Base-by-base conservation (phyloP, 2,113 vertebrate genomes). In the Psettodes erumei region DNA sequence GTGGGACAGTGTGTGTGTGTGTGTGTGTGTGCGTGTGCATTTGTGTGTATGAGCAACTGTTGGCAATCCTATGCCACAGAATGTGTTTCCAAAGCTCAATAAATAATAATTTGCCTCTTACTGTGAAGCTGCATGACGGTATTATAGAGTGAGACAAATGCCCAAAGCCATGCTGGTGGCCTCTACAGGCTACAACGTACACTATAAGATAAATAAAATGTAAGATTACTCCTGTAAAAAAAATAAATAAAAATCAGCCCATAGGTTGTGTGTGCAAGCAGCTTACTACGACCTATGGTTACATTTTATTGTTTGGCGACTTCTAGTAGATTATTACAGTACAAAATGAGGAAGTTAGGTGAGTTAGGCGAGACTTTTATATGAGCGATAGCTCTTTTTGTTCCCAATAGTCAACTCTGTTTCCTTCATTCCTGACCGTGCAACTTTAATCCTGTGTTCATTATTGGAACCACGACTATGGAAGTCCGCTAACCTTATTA, bases 51-150 rank as follows among this genome's bases (percentile, higher is more conserved):
- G 53, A 59, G 33, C 21, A 37, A n/a, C 15, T 16, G 8, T 4
- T 4, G 0, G 15, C 25, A 62, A 47, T 30, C 40, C 12, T 40
- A 5, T 53, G 18, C 48, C 12, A 45, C 23, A 45, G 38, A 61
- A 25, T 69, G 50, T 28, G 55, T 66, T 47, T 72, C 28, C 59
- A 38, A 47, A 61, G 30, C 38, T 61, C 28, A 60, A 10, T 40
- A 35, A 67, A 25, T 35, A n/a, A 60, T 38, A 40, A 55, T 38
- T 9, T 56, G n/a, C 47, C 38, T 48, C 25, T 16, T 71, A 12
- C 42, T 45, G 27, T 56, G 32, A 33, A 27, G 27, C 28, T 58
- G 23, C 32, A 43, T 56, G 18, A 21, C 9, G 13, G n/a, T 27
- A 12, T 54, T 37, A 72, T 40, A 35, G 8, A 19, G 16, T 0